Conservation (phyloP, 2,113 vertebrate species). For the Nothocercus nigrocapillus region DNA sequence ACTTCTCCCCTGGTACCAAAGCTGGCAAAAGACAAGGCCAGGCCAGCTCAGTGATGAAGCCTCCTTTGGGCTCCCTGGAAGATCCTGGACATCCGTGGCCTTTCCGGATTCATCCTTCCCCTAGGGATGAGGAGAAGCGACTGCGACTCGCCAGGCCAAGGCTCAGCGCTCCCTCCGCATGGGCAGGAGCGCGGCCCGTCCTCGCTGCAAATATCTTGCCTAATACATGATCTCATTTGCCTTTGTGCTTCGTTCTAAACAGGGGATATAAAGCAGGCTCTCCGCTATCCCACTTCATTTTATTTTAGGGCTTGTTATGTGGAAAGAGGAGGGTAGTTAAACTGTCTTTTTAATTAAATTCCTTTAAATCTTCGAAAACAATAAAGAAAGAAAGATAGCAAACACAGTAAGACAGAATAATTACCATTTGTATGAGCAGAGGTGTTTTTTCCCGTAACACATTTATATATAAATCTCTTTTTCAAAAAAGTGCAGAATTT, state of each 20-base stretch:
- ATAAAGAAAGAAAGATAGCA: slow-evolving; percentile 46
- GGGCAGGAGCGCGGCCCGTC: neutral
- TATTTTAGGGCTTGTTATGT: slow-evolving; percentile 51
- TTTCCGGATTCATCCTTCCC: neutral
- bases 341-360: slow-evolving; percentile 70
- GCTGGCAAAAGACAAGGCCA: neutral
- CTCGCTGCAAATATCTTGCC: slow-evolving; percentile 11
- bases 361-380: slow-evolving; percentile 67
- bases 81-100: neutral
- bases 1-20: neutral
- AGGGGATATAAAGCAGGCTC: slow-evolving; percentile 25
- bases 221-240: slow-evolving; percentile 56
- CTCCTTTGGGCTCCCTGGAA: neutral
- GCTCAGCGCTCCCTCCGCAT: neutral
- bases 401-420: slow-evolving; percentile 59
- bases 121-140: neutral
- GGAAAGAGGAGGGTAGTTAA: slow-evolving; percentile 57
- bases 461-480: slow-evolving; percentile 66
- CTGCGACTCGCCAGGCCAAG: neutral
- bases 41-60: neutral
- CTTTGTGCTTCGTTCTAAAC: slow-evolving; percentile 56
- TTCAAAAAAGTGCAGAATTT: slow-evolving; percentile 61
- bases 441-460: slow-evolving; percentile 56
- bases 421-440: slow-evolving; percentile 58
- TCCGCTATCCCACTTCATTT: slow-evolving; percentile 53